Base-by-base conservation (phyloP, 2,113 vertebrate genomes). In the Notarius lentiginosus region DNA sequence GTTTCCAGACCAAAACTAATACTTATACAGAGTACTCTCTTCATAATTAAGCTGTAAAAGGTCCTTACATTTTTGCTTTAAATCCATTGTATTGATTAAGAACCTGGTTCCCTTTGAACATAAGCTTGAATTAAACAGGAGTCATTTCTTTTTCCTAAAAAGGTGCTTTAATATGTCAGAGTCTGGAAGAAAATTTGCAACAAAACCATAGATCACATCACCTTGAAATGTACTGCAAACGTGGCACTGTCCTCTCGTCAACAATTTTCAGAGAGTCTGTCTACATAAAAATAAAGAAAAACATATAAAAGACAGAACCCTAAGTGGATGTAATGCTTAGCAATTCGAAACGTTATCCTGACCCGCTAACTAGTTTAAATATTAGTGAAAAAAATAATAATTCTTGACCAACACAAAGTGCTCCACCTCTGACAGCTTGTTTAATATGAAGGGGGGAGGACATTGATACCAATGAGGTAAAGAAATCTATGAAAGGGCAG, bases 141-240 rank as follows among this genome's bases (percentile, higher is more conserved):
- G 70, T 9, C 84, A 22, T 51, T 58, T 56, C 20, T 47, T 75
- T 81, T 61, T 81, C 56, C 79, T 81, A 61, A 92, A 93, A 93
- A 94, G 93, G 93, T 95, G 94, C 93, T 95, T 95, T 95, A 95
- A 94, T 95, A 92, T 84, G 77, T 91, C 88, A 88, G 80, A 90
- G 89, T 88, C 86, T 91, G 70, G 83, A 89, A 93, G 87, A 88
- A 92, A 90, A 81, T n/a, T 87, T 82, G 91, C 53, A 51, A 73
- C 68, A 90, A 41, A 91, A 89, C 87, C 85, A 90, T 90, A 85
- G 86, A 86, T 88, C 87, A 87, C 75, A 85, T 87, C 58, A 90
- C 84, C 89, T 89, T 84, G 81, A 90, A 89, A 92, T 82, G 89
- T 66, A 87, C 55, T 58, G 84, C 84, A 70, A 91, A 89, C 85